phyloP scores from a whole-genome alignment of 92 coral and sea anemone species.

The Micromussa lordhowensis region DNA sequence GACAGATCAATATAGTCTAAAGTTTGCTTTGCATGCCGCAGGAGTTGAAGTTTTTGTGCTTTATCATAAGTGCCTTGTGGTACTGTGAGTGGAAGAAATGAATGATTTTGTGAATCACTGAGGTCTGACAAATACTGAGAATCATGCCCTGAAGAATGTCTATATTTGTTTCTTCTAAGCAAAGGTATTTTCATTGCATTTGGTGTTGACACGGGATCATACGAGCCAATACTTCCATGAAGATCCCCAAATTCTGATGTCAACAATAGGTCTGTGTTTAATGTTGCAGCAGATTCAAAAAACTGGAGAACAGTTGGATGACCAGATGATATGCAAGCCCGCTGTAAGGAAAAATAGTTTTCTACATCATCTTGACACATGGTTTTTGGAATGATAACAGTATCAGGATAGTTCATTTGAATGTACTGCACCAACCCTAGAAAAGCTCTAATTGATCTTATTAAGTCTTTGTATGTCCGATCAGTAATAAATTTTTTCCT shows the following conservation, averaged over 20 bases:
- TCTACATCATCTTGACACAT: no score
- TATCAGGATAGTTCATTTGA: constrained; percentile 55
- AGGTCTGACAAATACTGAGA: background rate
- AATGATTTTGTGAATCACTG: background rate
- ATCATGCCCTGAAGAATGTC: background rate
- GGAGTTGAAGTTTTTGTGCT: no score
- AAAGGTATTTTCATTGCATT: no score
- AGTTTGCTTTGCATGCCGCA: constrained; percentile 63
- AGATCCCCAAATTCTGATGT: no score
- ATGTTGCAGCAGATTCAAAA: no score
- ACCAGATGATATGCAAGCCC: constrained; percentile 46
- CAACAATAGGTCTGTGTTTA: no score
- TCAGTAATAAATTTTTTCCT: constrained; percentile 47
- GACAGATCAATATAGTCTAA: constrained; percentile 60
- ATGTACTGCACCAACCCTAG: constrained; percentile 66
- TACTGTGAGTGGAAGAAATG: constrained; percentile 22
- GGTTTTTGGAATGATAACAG: constrained; percentile 50
- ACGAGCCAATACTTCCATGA: no score
- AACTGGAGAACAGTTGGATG: constrained; percentile 16
- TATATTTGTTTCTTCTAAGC: no score
- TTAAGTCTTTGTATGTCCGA: constrained; percentile 45
- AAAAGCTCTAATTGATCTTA: constrained; percentile 55
- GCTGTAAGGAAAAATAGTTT: constrained; percentile 63
- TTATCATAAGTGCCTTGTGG: background rate
- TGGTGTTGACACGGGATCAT: no score